Conservation (phyloP, 1,140 invertebrate genomes). For the Camponotus pennsylvanicus region DNA sequence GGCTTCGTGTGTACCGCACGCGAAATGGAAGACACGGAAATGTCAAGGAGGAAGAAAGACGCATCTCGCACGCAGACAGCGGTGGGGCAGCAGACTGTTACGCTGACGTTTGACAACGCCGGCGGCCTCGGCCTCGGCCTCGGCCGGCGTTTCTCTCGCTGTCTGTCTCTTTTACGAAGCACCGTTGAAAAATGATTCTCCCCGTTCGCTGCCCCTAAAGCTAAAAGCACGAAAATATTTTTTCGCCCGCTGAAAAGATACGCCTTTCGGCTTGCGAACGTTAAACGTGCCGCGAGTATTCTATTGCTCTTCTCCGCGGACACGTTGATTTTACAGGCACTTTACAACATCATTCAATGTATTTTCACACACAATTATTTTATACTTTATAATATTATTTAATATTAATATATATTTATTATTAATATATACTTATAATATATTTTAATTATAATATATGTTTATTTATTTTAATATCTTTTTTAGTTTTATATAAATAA, state of each 20-base stretch:
- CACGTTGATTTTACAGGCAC: slow-evolving; percentile 5
- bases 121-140: slow-evolving; percentile 71
- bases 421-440: not conserved
- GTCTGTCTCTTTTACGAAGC: slow-evolving; percentile 70
- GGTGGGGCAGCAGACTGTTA: slow-evolving; percentile 68
- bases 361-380: not conserved
- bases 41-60: slow-evolving; percentile 68
- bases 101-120: slow-evolving; percentile 82
- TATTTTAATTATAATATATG: not conserved
- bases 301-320: not conserved
- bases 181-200: slow-evolving; percentile 84
- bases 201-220: slow-evolving; percentile 72
- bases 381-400: not conserved
- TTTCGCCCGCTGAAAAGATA: slow-evolving; percentile 73
- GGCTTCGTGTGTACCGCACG: slow-evolving; percentile 39
- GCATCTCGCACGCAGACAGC: slow-evolving; percentile 62
- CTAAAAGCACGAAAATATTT: slow-evolving; percentile 80
- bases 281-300: slow-evolving; percentile 40
- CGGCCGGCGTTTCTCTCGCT: slow-evolving; percentile 57
- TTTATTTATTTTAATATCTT: too few species aligned
- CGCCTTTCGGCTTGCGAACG: slow-evolving; percentile 50
- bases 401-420: not conserved
- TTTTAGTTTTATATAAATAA: not conserved
- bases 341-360: not conserved
- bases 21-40: slow-evolving; percentile 60